These are phyloP conservation scores for Orthosia incerta DNA, from an alignment of 2,888 invertebrate genomes.

Conservation along the genomic window DNA sequence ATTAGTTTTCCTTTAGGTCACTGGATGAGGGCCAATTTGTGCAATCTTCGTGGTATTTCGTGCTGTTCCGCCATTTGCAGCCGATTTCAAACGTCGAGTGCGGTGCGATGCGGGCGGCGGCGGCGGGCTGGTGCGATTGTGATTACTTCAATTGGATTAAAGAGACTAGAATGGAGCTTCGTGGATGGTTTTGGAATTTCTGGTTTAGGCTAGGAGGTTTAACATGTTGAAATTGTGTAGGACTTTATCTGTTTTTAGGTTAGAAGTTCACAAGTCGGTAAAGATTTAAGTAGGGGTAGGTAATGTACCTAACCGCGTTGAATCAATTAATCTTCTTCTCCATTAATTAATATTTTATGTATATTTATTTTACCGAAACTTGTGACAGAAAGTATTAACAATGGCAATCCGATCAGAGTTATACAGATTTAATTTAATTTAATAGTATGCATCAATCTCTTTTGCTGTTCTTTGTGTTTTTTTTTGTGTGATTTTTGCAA, in stretches of 20 bases:
- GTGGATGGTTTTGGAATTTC: conserved; percentile 6
- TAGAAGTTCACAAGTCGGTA: neutral
- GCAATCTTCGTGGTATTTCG: conserved; percentile 61
- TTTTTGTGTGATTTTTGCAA: too few species aligned
- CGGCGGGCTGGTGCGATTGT: neutral
- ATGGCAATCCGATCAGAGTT: too few species aligned
- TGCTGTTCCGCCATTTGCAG: conserved; percentile 35
- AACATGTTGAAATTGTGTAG: too few species aligned
- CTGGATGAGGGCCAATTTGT: conserved; percentile 64
- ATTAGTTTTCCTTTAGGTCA: conserved; percentile 59
- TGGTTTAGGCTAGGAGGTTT: neutral
- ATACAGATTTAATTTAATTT: too few species aligned
- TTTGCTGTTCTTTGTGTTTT: too few species aligned
- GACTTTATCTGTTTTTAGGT: neutral
- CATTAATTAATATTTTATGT: too few species aligned
- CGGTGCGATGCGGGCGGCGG: conserved; percentile 5
- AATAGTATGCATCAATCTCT: too few species aligned
- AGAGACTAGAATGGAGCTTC: conserved; percentile 1
- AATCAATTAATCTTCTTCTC: neutral
- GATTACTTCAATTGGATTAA: conserved; percentile 43
- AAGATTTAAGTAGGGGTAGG: too few species aligned
- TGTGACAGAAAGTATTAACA: too few species aligned
- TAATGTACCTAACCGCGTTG: neutral
- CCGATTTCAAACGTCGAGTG: conserved; percentile 21
- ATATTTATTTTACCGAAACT: too few species aligned